Conservation (phyloP, 2,888 invertebrate genomes). For the Liodrosophila aerea region DNA sequence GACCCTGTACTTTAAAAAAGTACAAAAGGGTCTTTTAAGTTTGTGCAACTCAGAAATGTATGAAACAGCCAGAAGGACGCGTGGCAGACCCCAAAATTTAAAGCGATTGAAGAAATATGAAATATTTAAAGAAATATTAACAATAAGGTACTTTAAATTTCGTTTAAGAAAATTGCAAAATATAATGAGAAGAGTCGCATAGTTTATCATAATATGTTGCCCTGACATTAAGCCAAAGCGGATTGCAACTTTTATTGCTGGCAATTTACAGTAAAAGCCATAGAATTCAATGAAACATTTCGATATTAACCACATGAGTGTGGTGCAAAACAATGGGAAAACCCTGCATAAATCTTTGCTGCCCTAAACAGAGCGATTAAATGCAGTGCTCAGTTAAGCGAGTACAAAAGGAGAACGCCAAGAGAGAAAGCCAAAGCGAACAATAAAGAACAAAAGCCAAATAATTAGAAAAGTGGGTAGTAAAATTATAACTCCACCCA, state of each 20-base stretch:
- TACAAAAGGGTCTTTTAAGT: too few relatives aligned
- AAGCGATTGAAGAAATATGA: too few relatives aligned
- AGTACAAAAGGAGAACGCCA: conserved; percentile 1
- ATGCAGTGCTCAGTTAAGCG: conserved; percentile 29
- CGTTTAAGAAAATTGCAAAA: too few relatives aligned
- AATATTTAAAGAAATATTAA: too few relatives aligned
- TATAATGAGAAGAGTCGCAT: too few relatives aligned
- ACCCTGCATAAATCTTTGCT: conserved; percentile 35
- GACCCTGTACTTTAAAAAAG: too few relatives aligned
- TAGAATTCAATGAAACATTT: conserved; percentile 2
- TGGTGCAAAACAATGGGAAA: conserved; percentile 11
- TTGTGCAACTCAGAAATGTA: too few relatives aligned
- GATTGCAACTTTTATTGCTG: not conserved
- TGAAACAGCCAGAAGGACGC: too few relatives aligned
- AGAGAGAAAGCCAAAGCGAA: not conserved
- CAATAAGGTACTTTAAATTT: too few relatives aligned
- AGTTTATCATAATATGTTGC: too few relatives aligned
- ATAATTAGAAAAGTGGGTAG: conserved; percentile 65
- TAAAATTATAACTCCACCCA: conserved; percentile 50
- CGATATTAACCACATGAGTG: conserved; percentile 14
- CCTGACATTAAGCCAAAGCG: too few relatives aligned
- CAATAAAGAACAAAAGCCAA: conserved; percentile 23
- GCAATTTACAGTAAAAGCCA: conserved; percentile 3
- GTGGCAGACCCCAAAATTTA: too few relatives aligned
- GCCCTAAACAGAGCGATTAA: conserved; percentile 38